Conservation (phyloP, 2,113 vertebrate genomes). For the Tretioscincus oriximinensis region DNA sequence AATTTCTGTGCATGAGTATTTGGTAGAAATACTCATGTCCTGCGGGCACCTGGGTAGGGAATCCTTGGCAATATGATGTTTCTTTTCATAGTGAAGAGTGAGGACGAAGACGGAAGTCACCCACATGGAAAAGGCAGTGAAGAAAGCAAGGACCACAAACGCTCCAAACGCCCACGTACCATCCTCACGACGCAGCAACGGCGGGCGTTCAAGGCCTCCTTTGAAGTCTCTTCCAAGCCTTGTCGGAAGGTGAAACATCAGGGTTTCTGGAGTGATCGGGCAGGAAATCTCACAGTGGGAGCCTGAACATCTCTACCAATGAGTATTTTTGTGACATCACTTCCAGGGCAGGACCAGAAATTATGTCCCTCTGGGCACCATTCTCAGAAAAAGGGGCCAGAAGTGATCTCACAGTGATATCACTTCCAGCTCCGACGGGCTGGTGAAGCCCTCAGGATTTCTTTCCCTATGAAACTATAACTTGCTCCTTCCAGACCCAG, state of each 20-base stretch:
- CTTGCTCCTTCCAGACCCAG: no score
- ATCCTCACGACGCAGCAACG: conserved; percentile 91
- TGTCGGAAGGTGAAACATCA: conserved; percentile 80
- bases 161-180: conserved; percentile 87
- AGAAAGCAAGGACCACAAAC: conserved; percentile 85
- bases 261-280: no score
- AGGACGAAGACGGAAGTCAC: conserved; percentile 82
- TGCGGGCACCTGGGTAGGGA: background rate
- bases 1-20: background rate
- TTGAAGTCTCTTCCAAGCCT: conserved; percentile 91
- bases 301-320: no score
- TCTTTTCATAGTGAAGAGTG: conserved; percentile 81
- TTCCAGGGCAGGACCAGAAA: no score
- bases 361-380: no score
- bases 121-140: conserved; percentile 77
- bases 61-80: background rate
- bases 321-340: no score
- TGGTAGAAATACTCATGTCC: background rate
- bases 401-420: no score
- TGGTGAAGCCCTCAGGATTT: no score
- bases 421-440: no score
- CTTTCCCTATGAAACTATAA: background rate
- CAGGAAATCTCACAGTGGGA: no score
- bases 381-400: no score
- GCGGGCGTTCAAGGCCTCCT: conserved; percentile 89